phyloP scores from a whole-genome alignment of 2,888 invertebrate species.

The Boloria euphrosyne region DNA sequence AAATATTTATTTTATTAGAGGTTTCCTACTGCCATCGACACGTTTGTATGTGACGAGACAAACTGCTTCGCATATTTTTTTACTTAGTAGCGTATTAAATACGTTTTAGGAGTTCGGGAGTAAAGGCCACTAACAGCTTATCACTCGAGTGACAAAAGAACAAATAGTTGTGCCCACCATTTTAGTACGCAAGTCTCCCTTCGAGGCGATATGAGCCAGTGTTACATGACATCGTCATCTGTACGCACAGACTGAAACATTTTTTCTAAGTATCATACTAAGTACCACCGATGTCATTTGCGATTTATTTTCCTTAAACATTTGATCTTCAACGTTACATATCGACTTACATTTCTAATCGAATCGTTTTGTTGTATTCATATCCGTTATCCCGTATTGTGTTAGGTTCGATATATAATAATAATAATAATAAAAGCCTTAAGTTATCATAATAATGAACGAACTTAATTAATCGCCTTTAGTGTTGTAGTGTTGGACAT shows the following conservation, averaged over 20 bases:
- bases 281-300: slow-evolving; percentile 77
- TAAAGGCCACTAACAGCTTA: slow-evolving; percentile 13
- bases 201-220: slow-evolving; percentile 39
- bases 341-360: slow-evolving; percentile 78
- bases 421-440: slow-evolving; percentile 51
- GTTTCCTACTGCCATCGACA: slow-evolving; percentile 77
- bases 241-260: slow-evolving; percentile 65
- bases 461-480: slow-evolving; percentile 69
- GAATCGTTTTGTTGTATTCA: slow-evolving; percentile 74
- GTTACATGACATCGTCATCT: slow-evolving; percentile 56
- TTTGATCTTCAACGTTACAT: slow-evolving; percentile 80
- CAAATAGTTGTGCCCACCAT: slow-evolving; percentile 66
- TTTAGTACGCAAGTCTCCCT: slow-evolving; percentile 22
- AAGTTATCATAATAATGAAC: slow-evolving; percentile 69
- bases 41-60: slow-evolving; percentile 66
- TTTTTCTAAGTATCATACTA: slow-evolving; percentile 52
- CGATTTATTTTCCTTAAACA: slow-evolving; percentile 55
- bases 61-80: slow-evolving; percentile 70
- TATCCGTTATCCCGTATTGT: slow-evolving; percentile 70
- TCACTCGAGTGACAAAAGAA: slow-evolving; percentile 48
- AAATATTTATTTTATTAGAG: slow-evolving; percentile 80
- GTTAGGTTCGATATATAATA: slow-evolving; percentile 69
- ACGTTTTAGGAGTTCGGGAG: slow-evolving; percentile 47
- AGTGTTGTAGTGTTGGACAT: slow-evolving; percentile 67
- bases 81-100: slow-evolving; percentile 61